These are phyloP conservation scores for Teleiodes luculella DNA, from an alignment of 2,888 invertebrate genomes.

Conservation along the genomic window DNA sequence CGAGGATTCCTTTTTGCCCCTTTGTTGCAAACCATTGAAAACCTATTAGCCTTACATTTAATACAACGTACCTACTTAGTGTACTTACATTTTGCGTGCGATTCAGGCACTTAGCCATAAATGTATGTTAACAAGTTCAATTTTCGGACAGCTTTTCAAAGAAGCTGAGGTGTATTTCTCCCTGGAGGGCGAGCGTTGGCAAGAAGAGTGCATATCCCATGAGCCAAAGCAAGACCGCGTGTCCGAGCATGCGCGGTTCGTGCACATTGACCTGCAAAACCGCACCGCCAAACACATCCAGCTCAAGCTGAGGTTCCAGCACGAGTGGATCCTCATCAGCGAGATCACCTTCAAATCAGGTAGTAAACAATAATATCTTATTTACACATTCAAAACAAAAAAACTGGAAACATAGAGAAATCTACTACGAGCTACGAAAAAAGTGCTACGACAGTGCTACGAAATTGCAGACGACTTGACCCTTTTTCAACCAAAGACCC, in stretches of 20 bases:
- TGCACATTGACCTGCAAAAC: constrained; percentile 86
- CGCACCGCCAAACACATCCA: constrained; percentile 87
- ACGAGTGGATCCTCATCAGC: constrained; percentile 93
- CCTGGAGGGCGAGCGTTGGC: constrained; percentile 86
- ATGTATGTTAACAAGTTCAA: constrained; percentile 6
- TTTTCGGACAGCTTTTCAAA: constrained; percentile 83
- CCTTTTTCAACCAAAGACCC: too few relatives aligned
- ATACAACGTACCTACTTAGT: too few relatives aligned
- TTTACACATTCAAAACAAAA: too few relatives aligned
- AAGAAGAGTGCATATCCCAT: constrained; percentile 81
- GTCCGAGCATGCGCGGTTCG: constrained; percentile 79
- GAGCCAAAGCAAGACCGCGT: constrained; percentile 78
- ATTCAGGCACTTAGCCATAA: too few relatives aligned
- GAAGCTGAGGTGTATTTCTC: constrained; percentile 88
- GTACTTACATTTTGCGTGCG: too few relatives aligned
- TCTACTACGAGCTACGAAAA: too few relatives aligned
- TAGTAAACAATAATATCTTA: constrained; percentile 74
- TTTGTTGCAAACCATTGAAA: too few relatives aligned
- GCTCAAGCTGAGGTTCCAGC: constrained; percentile 85
- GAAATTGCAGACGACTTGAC: too few relatives aligned
- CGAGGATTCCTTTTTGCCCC: too few relatives aligned
- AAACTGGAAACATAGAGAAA: too few relatives aligned
- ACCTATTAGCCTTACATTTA: too few relatives aligned
- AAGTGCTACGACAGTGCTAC: too few relatives aligned
- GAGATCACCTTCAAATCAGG: constrained; percentile 91